phyloP scores from a whole-genome alignment of 2,113 vertebrate genomes.

The Azemiops feae region DNA sequence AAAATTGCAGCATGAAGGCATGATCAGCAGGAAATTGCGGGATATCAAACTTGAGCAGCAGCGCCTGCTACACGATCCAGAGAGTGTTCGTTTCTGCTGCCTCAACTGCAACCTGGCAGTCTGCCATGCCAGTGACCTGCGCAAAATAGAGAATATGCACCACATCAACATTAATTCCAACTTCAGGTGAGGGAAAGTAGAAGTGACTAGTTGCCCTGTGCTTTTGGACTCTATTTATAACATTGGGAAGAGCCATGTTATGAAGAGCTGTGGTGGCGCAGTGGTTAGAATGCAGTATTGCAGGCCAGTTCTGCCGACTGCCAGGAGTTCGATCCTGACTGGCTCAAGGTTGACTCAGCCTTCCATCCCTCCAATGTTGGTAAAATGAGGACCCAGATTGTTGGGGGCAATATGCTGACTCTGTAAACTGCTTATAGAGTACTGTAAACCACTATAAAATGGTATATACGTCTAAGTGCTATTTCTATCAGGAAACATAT shows the following conservation, averaged over 20 bases:
- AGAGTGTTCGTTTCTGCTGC: slow-evolving; percentile 71
- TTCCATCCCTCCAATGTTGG: not conserved
- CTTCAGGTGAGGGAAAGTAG: slow-evolving; percentile 78
- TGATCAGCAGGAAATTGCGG: slow-evolving; percentile 46
- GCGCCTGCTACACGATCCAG: slow-evolving; percentile 51
- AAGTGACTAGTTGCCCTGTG: not conserved
- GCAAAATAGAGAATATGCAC: slow-evolving; percentile 77
- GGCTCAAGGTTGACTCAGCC: not conserved
- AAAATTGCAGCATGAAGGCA: slow-evolving; percentile 66
- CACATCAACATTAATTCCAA: slow-evolving; percentile 80
- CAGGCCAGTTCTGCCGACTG: not conserved
- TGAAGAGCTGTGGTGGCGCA: not conserved
- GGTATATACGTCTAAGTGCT: not conserved
- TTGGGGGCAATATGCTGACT: not conserved
- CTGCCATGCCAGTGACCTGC: slow-evolving; percentile 78
- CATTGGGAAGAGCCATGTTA: not conserved
- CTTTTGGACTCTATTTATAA: not conserved
- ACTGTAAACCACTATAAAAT: not conserved
- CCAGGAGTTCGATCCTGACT: not conserved
- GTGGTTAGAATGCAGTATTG: not conserved
- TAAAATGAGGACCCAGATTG: not conserved
- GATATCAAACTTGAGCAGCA: slow-evolving; percentile 11
- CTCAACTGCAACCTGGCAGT: slow-evolving; percentile 71
- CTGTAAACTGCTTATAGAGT: not conserved
- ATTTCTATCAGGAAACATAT: not conserved